A percentile compares a stretch with the other conserved stretches of the same genome.
phyloP scores from a whole-genome alignment of 2,888 invertebrate species.

The Rhagonycha lutea region DNA sequence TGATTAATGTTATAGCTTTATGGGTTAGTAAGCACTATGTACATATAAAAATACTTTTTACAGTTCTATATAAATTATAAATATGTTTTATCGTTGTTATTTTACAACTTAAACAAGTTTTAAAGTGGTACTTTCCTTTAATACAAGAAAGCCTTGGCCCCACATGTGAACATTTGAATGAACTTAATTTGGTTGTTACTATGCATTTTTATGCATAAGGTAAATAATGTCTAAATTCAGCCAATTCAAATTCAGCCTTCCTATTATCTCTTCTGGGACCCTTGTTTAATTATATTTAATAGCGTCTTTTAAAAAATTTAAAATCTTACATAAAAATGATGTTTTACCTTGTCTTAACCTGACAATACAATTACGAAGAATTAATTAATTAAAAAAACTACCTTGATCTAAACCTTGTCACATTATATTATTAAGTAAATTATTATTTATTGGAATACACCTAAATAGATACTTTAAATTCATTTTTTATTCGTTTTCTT shows the following conservation, averaged over 20 bases:
- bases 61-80: not conserved
- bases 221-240: not conserved
- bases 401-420: not conserved
- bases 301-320: not conserved
- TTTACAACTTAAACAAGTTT: not conserved
- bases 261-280: not conserved
- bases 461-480: too few relatives aligned
- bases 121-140: not conserved
- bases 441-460: not conserved
- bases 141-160: constrained; percentile 1
- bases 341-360: not conserved
- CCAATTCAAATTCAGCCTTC: not conserved
- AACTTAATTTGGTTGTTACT: not conserved
- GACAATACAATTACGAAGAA: not conserved
- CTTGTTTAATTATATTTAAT: not conserved
- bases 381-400: not conserved
- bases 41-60: not conserved
- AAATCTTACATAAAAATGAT: not conserved
- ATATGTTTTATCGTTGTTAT: not conserved
- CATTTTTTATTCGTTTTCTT: not conserved
- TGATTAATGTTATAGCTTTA: not conserved
- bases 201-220: not conserved
- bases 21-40: too few relatives aligned
- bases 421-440: not conserved
- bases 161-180: not conserved